Evolutionary conservation across 1,140 invertebrate species (phyloP), one percentile per base, ranked within the genome.

Genomic region (Tetramorium simillimum): DNA sequence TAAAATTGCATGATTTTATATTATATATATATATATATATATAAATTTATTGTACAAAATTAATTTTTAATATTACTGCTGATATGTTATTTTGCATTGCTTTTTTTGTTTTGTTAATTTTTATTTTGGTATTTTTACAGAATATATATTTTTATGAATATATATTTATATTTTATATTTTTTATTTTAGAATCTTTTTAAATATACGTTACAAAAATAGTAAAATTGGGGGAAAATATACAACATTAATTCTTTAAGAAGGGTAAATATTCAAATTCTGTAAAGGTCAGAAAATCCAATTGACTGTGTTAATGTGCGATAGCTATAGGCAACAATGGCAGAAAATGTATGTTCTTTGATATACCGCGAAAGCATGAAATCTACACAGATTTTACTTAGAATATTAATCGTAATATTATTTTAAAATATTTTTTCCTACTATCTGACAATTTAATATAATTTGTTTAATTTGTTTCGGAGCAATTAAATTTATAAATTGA

Each of bases 281-380:
- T 62, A 85, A 92, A 92, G 90, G 91, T 92, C 87, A 84, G 69
- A 46, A 85, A 88, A 90, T 86, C 73, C 84, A 86, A 86, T 87
- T 78, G 80, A 87, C 76, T 67, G 86, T 90, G 88, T 72, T 88
- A 91, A 92, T 90, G 56, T 70, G 76, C 18, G 56, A 65, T 89
- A 77, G 65, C 75, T 81, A 89, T 85, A 80, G 84, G 37, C 49
- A 56, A 49, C 46, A 84, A 56, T 60, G 43, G 53, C 51, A 63
- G 65, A 65, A 63, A 87, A 84, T 73, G 28, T 73, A 56, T 60
- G 56, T 63, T 77, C 24, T 77, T 69, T 60, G 51, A 65, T 80
- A 49, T 85, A 87, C 16, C 51, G 43, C 21, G 70, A 86, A 62
- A 69, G 53, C 40, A 40, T 69, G 37, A 65, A 51, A 28, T 86